Percentiles rank a stretch among this genome's conserved stretches.
These are phyloP conservation scores for Leptopilina clavipes DNA, from an alignment of 1,140 invertebrate species.

Conservation along the genomic window DNA sequence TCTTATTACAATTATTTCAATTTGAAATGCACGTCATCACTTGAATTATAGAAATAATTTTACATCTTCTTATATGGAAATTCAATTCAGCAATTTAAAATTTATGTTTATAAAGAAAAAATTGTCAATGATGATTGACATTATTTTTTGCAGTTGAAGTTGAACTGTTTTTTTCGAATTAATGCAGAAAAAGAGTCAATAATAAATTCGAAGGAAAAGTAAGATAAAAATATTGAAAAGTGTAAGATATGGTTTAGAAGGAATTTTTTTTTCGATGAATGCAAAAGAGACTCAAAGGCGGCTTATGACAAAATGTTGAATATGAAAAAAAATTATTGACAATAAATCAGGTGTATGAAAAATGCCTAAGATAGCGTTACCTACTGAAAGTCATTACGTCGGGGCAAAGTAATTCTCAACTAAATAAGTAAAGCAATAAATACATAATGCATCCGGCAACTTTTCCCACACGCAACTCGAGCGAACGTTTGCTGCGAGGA, in stretches of 20 bases:
- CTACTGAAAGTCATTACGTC: conserved; percentile 66
- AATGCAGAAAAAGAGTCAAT: no score
- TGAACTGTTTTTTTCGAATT: no score
- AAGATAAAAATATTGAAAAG: no score
- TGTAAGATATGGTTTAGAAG: not conserved
- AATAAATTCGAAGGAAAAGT: no score
- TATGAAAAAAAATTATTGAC: conserved; percentile 52
- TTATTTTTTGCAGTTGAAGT: no score
- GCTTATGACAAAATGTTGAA: conserved; percentile 53
- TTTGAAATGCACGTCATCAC: not conserved
- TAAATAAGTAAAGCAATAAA: conserved; percentile 73
- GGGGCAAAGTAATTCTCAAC: conserved; percentile 71
- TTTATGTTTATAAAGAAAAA: not conserved
- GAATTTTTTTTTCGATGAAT: not conserved
- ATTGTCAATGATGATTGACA: no score
- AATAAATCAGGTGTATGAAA: conserved; percentile 64
- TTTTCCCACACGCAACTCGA: conserved; percentile 66
- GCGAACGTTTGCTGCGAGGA: conserved; percentile 42
- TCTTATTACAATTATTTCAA: not conserved
- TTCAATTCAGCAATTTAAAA: not conserved
- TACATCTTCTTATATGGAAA: not conserved
- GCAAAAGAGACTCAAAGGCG: conserved; percentile 36
- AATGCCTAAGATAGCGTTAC: conserved; percentile 60
- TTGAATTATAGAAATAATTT: not conserved
- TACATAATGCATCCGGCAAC: conserved; percentile 72